Percentiles rank a stretch among this genome's conserved stretches.
Evolutionary conservation across 2,888 invertebrate species (phyloP).

Genomic region (Rhamnusium bicolor): DNA sequence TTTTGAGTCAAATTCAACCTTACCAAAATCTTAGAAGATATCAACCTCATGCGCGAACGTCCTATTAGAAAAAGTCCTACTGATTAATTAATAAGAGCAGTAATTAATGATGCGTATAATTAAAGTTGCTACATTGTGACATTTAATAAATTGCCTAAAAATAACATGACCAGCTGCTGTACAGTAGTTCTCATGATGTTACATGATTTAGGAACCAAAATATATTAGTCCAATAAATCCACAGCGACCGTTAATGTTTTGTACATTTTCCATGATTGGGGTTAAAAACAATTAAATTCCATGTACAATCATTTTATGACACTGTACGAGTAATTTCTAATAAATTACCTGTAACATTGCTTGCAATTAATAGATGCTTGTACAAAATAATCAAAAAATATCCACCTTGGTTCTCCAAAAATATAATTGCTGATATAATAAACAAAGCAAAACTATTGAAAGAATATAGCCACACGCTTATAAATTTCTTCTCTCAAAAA

Average conservation of each 20-base stretch:
- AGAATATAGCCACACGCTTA: too few relatives aligned
- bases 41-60: not conserved
- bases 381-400: too few relatives aligned
- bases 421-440: too few relatives aligned
- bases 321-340: not conserved
- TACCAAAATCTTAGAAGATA: not conserved
- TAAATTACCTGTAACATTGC: too few relatives aligned
- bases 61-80: constrained; percentile 32
- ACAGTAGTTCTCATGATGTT: constrained; percentile 50
- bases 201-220: constrained; percentile 53
- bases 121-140: constrained; percentile 55
- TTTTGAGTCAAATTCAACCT: not conserved
- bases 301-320: not conserved
- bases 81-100: constrained; percentile 48
- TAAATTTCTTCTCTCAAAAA: too few relatives aligned
- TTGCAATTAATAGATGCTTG: too few relatives aligned
- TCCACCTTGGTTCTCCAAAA: too few relatives aligned
- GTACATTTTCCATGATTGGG: constrained; percentile 36
- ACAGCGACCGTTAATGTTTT: constrained; percentile 43
- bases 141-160: constrained; percentile 57
- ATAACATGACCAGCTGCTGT: constrained; percentile 55
- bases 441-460: too few relatives aligned
- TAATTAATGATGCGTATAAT: constrained; percentile 54
- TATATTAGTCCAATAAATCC: constrained; percentile 54
- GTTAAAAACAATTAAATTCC: constrained; percentile 30